Evolutionary conservation across 2,888 invertebrate species (phyloP).

Genomic region (Eristalis pertinax): DNA sequence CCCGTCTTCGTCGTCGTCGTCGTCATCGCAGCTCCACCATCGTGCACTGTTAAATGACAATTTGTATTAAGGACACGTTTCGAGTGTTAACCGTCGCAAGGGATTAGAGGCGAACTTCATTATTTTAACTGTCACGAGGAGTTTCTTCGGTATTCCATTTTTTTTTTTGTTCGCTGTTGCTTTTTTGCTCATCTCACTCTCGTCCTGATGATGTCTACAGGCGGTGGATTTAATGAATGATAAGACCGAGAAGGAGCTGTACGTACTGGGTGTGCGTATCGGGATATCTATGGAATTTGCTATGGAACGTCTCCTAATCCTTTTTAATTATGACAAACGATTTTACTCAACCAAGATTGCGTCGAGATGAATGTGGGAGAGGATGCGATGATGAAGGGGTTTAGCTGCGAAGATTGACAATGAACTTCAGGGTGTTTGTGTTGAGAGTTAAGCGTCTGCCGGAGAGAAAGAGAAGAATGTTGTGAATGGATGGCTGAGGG

Average conservation of each 20-base stretch:
- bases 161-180: slow-evolving; percentile 1
- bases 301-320: slow-evolving; percentile 55
- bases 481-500: no score
- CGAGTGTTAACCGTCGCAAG: slow-evolving; percentile 66
- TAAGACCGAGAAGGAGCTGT: slow-evolving; percentile 12
- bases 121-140: slow-evolving; percentile 59
- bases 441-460: background rate
- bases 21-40: no score
- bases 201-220: slow-evolving; percentile 38
- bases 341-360: slow-evolving; percentile 39
- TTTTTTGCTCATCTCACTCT: background rate
- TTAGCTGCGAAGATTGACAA: slow-evolving; percentile 52
- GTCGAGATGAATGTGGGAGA: slow-evolving; percentile 20
- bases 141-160: background rate
- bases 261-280: slow-evolving; percentile 20
- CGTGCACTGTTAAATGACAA: slow-evolving; percentile 51
- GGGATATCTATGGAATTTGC: slow-evolving; percentile 27
- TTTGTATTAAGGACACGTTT: slow-evolving; percentile 68
- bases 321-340: slow-evolving; percentile 69
- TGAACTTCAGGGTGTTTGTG: slow-evolving; percentile 31
- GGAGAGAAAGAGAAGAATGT: no score
- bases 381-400: slow-evolving; percentile 40
- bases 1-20: background rate
- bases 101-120: slow-evolving; percentile 68
- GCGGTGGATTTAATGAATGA: slow-evolving; percentile 51